These are phyloP conservation scores for Hiodon alosoides DNA, from an alignment of 2,113 vertebrate species.

Conservation along the genomic window DNA sequence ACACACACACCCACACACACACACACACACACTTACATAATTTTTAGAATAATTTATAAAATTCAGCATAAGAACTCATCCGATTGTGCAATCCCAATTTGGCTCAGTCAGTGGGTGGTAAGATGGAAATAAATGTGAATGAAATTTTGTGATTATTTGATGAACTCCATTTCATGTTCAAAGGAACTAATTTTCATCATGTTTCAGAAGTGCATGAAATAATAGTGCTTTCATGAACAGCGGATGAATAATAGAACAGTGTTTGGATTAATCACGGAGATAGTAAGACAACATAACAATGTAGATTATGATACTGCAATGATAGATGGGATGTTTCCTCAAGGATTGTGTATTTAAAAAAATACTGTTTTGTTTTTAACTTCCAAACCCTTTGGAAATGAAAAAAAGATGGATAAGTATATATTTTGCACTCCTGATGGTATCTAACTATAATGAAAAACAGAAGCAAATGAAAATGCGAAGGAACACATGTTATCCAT, in stretches of 20 bases:
- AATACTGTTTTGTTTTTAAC: not conserved
- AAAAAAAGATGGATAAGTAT: not conserved
- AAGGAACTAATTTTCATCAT: not conserved
- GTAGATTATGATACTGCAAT: slow-evolving; percentile 11
- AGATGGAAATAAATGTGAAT: not conserved
- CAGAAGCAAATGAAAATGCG: not conserved
- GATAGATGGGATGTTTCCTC: slow-evolving; percentile 11
- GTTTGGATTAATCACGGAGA: slow-evolving; percentile 12
- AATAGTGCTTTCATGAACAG: not conserved
- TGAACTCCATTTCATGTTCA: slow-evolving; percentile 6
- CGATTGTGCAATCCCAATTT: not conserved
- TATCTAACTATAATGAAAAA: no score
- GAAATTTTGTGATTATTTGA: not conserved
- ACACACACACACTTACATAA: no score
- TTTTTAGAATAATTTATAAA: not conserved
- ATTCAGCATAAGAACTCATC: not conserved
- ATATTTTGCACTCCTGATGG: no score
- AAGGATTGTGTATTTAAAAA: not conserved
- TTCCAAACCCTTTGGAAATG: not conserved
- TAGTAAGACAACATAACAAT: slow-evolving; percentile 5
- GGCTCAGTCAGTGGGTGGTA: not conserved
- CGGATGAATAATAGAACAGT: slow-evolving; percentile 17
- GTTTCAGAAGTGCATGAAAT: not conserved
- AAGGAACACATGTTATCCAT: no score
- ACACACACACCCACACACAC: no score